phyloP scores from a whole-genome alignment of 2,888 invertebrate species.

The Hemaris fuciformis region DNA sequence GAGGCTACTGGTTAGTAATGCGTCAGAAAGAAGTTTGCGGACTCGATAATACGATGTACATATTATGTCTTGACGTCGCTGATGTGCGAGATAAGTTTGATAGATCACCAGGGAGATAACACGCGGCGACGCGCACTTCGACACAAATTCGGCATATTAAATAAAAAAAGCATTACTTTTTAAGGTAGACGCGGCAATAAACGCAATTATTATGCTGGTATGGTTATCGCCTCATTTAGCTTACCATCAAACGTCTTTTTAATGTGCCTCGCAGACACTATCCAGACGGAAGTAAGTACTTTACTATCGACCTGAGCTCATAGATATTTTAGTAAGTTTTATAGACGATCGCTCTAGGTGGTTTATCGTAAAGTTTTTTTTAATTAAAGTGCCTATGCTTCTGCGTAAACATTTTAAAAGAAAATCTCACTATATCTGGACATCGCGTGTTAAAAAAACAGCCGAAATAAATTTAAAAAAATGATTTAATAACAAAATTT shows the following conservation, averaged over 20 bases:
- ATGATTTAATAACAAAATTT: too few relatives aligned
- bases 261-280: background rate
- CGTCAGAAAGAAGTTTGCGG: conserved; percentile 10
- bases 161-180: too few relatives aligned
- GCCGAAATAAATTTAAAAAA: too few relatives aligned
- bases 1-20: background rate
- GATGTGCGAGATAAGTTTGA: conserved; percentile 29
- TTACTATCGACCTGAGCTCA: background rate
- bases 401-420: too few relatives aligned
- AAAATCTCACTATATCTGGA: too few relatives aligned
- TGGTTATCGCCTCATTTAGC: too few relatives aligned
- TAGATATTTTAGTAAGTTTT: background rate
- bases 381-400: background rate
- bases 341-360: background rate
- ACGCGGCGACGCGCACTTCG: conserved; percentile 7
- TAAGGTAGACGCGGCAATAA: background rate
- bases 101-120: conserved; percentile 23
- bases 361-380: too few relatives aligned
- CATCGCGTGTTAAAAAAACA: too few relatives aligned
- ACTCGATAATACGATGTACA: conserved; percentile 42
- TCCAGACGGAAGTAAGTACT: background rate
- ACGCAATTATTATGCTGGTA: too few relatives aligned
- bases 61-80: conserved; percentile 25
- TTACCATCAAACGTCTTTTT: background rate
- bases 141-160: too few relatives aligned